phyloP scores from a whole-genome alignment of 2,888 invertebrate genomes.

The Agrilus mali region DNA sequence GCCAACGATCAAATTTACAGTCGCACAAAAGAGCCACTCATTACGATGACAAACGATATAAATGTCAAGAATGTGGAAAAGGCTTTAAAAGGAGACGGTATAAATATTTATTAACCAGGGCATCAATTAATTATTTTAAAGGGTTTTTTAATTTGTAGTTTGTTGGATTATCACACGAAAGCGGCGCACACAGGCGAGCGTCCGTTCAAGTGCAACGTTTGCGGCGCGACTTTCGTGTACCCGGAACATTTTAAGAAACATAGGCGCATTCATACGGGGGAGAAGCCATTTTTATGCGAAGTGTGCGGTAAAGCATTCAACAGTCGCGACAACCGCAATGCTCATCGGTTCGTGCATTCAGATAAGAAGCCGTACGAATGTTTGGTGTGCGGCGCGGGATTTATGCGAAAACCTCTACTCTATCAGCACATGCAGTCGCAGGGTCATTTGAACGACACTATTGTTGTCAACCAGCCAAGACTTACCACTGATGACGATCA shows the following conservation, averaged over 20 bases:
- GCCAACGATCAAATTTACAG: slow-evolving; percentile 70
- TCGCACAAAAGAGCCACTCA: slow-evolving; percentile 71
- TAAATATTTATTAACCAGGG: neutral
- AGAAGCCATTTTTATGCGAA: slow-evolving; percentile 60
- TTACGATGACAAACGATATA: slow-evolving; percentile 59
- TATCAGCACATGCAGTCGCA: slow-evolving; percentile 63
- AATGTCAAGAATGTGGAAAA: slow-evolving; percentile 58
- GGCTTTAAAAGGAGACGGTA: slow-evolving; percentile 54
- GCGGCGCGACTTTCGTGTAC: slow-evolving; percentile 69
- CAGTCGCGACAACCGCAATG: slow-evolving; percentile 73
- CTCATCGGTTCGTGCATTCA: slow-evolving; percentile 73
- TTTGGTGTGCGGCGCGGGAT: slow-evolving; percentile 65
- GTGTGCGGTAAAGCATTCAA: slow-evolving; percentile 77
- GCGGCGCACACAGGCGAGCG: slow-evolving; percentile 70
- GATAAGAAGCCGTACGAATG: slow-evolving; percentile 82
- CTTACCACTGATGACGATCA: slow-evolving; percentile 46
- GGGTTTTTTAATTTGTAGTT: slow-evolving; percentile 31
- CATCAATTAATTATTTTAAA: neutral
- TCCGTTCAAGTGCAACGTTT: slow-evolving; percentile 59
- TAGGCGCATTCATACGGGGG: slow-evolving; percentile 62
- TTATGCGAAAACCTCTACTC: slow-evolving; percentile 69
- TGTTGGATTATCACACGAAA: slow-evolving; percentile 71
- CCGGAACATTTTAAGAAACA: slow-evolving; percentile 76
- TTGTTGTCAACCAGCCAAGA: slow-evolving; percentile 71
- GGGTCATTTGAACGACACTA: slow-evolving; percentile 67